A percentile compares a stretch with the other conserved stretches of the same genome.
Conservation (phyloP, 1,140 invertebrate genomes). For the Prorops nasuta region DNA sequence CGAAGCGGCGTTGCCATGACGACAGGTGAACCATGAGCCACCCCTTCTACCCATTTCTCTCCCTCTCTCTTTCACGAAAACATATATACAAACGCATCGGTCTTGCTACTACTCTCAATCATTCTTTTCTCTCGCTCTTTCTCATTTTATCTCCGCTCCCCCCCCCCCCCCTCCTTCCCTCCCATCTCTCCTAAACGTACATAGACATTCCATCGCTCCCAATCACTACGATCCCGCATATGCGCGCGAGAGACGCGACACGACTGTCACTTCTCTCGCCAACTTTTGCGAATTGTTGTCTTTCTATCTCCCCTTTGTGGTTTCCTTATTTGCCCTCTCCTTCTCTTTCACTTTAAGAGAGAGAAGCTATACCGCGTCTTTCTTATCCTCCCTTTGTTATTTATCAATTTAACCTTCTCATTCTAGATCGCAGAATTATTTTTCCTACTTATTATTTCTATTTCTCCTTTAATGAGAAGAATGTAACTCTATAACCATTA, state of each 20-base stretch:
- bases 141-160: slow-evolving; percentile 8
- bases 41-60: slow-evolving; percentile 10
- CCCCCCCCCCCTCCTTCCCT: neutral
- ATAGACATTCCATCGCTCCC: slow-evolving; percentile 17
- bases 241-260: slow-evolving; percentile 23
- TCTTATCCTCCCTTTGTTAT: no score
- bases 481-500: no score
- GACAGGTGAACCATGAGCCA: slow-evolving; percentile 52
- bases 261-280: slow-evolving; percentile 10
- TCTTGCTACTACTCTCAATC: no score
- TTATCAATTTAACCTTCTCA: no score
- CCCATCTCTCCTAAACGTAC: slow-evolving; percentile 3
- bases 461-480: no score
- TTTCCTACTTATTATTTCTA: no score
- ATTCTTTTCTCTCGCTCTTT: slow-evolving; percentile 3
- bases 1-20: slow-evolving; percentile 56
- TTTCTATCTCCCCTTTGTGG: slow-evolving; percentile 12
- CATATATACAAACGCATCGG: no score
- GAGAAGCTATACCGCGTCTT: no score
- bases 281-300: slow-evolving; percentile 7
- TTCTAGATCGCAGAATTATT: no score
- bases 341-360: no score
- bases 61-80: neutral
- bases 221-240: slow-evolving; percentile 21
- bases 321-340: no score